phyloP scores from a whole-genome alignment of 2,888 invertebrate species.

The Neria commutata region DNA sequence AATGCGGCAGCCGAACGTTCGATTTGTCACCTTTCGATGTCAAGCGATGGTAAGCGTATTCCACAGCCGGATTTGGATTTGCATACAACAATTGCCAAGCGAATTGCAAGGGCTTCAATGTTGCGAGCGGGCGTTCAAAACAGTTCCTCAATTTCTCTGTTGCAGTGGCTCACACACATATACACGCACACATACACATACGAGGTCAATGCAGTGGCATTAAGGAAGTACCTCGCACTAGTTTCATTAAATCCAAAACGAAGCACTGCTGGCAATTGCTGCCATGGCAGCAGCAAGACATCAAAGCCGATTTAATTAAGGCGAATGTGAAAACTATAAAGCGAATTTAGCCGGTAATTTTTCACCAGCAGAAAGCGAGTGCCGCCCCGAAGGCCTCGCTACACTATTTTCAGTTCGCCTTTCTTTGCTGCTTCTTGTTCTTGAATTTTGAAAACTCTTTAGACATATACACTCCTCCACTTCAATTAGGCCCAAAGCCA shows the following conservation, averaged over 20 bases:
- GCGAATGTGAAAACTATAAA: neutral
- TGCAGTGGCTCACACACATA: neutral
- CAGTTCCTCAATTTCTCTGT: neutral
- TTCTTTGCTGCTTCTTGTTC: no score
- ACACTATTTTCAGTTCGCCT: neutral
- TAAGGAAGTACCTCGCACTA: no score
- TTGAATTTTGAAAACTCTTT: neutral
- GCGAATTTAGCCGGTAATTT: constrained; percentile 3
- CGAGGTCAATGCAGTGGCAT: neutral
- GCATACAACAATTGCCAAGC: constrained; percentile 21
- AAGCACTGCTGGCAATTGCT: no score
- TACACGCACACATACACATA: neutral
- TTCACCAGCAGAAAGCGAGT: neutral
- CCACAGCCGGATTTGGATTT: constrained; percentile 14
- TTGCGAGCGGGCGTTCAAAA: constrained; percentile 2
- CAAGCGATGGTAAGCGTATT: constrained; percentile 17
- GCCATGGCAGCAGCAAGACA: no score
- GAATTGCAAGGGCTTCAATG: neutral
- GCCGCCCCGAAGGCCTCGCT: neutral
- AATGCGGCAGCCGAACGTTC: constrained; percentile 7
- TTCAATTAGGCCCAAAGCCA: constrained; percentile 18
- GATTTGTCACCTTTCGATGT: constrained; percentile 25
- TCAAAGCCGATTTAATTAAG: constrained; percentile 1
- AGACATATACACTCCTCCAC: constrained; percentile 13
- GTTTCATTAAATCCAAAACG: no score